Evolutionary conservation across 2,888 invertebrate species (phyloP).

Genomic region (Entomobrya proxima): DNA sequence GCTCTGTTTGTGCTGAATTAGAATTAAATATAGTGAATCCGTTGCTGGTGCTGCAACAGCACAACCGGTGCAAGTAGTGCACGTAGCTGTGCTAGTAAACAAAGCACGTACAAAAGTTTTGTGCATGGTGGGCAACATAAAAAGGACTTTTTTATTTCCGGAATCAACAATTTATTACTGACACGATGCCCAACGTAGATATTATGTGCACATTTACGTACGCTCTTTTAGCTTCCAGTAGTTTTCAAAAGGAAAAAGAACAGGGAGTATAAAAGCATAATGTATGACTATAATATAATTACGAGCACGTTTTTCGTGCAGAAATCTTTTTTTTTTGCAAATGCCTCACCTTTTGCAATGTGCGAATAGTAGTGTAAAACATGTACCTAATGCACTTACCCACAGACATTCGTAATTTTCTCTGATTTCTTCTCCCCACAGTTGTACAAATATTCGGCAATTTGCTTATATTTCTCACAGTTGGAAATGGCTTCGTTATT

Average conservation of each 20-base stretch:
- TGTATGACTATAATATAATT: neutral
- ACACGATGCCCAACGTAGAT: constrained; percentile 34
- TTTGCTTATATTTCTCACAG: neutral
- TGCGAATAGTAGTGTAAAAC: neutral
- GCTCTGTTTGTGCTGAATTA: neutral
- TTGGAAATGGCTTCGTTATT: neutral
- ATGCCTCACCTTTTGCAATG: neutral
- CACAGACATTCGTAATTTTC: neutral
- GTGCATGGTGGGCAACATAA: constrained; percentile 29
- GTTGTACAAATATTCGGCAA: neutral
- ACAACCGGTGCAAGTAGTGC: neutral
- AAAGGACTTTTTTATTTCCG: constrained; percentile 50
- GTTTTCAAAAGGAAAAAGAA: neutral
- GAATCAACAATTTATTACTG: constrained; percentile 56
- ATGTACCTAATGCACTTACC: neutral
- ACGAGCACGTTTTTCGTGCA: neutral
- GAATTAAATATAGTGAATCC: constrained; percentile 12
- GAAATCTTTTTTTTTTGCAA: constrained; percentile 1
- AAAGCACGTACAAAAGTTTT: constrained; percentile 17
- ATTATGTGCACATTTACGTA: neutral
- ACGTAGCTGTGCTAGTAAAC: neutral
- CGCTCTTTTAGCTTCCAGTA: no score
- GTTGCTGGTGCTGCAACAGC: neutral
- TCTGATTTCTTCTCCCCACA: neutral
- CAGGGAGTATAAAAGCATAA: neutral